A percentile compares a stretch with the other conserved stretches of the same genome.
Conservation (phyloP, 2,888 invertebrate genomes). For the Phengaris alcon region DNA sequence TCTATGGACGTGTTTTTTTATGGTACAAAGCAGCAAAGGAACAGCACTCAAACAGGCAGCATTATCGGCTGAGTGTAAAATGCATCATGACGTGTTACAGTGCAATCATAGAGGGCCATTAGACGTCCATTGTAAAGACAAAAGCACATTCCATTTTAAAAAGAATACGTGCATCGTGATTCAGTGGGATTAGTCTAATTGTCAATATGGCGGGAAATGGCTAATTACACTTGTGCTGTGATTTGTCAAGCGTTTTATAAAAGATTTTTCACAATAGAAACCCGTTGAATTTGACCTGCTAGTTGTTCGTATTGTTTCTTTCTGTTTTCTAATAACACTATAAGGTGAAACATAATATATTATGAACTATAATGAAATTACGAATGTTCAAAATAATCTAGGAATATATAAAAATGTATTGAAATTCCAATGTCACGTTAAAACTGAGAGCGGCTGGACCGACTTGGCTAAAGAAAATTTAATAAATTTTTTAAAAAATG, state of each 20-base stretch:
- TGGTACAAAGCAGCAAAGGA: slow-evolving; percentile 22
- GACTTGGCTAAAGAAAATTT: too few species aligned
- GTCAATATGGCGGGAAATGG: slow-evolving; percentile 19
- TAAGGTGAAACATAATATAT: too few species aligned
- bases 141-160: slow-evolving; percentile 20
- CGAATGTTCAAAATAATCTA: too few species aligned
- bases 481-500: too few species aligned
- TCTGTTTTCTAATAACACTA: background rate
- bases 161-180: slow-evolving; percentile 22
- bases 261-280: background rate
- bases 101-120: slow-evolving; percentile 37
- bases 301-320: background rate
- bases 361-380: too few species aligned
- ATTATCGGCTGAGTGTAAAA: slow-evolving; percentile 33
- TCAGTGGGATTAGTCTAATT: slow-evolving; percentile 16
- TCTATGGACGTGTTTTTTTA: slow-evolving; percentile 12
- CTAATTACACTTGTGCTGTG: background rate
- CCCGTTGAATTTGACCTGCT: background rate
- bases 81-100: slow-evolving; percentile 39
- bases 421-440: too few species aligned
- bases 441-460: too few species aligned
- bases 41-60: slow-evolving; percentile 15
- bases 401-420: too few species aligned
- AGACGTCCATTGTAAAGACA: slow-evolving; percentile 31
- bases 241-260: background rate